phyloP scores from a whole-genome alignment of 2,797 vertebrate species.

The Petrocephalus schoutedeni region DNA sequence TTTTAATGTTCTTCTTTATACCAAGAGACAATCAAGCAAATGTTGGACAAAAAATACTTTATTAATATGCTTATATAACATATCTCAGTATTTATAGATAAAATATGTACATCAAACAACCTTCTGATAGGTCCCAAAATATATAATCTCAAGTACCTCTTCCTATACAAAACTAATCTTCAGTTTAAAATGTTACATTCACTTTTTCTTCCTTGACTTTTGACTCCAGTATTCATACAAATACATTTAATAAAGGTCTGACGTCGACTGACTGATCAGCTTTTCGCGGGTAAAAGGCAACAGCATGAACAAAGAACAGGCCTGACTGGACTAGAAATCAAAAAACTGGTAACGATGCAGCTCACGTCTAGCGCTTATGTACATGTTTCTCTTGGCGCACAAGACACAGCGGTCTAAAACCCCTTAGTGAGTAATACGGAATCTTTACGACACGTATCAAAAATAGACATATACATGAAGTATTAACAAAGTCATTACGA shows the following conservation, averaged over 20 bases:
- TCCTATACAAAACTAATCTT: conserved; percentile 81
- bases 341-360: conserved; percentile 64
- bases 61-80: conserved; percentile 86
- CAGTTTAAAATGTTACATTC: conserved; percentile 85
- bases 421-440: conserved; percentile 43
- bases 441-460: conserved; percentile 63
- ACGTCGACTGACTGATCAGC: conserved; percentile 69
- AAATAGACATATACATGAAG: conserved; percentile 63
- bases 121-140: conserved; percentile 82
- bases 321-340: conserved; percentile 52
- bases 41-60: conserved; percentile 82
- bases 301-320: conserved; percentile 67
- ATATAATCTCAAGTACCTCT: conserved; percentile 87
- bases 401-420: conserved; percentile 41
- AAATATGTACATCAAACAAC: conserved; percentile 94
- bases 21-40: conserved; percentile 40
- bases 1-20: conserved; percentile 37
- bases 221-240: conserved; percentile 77
- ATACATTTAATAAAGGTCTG: conserved; percentile 63
- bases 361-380: conserved; percentile 69
- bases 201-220: conserved; percentile 70
- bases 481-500: conserved; percentile 61
- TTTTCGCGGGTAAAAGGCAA: conserved; percentile 82
- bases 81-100: conserved; percentile 86
- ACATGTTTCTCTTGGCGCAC: conserved; percentile 48